phyloP scores from a whole-genome alignment of 2,797 vertebrate genomes.

The Crossoptilon crossoptilon region DNA sequence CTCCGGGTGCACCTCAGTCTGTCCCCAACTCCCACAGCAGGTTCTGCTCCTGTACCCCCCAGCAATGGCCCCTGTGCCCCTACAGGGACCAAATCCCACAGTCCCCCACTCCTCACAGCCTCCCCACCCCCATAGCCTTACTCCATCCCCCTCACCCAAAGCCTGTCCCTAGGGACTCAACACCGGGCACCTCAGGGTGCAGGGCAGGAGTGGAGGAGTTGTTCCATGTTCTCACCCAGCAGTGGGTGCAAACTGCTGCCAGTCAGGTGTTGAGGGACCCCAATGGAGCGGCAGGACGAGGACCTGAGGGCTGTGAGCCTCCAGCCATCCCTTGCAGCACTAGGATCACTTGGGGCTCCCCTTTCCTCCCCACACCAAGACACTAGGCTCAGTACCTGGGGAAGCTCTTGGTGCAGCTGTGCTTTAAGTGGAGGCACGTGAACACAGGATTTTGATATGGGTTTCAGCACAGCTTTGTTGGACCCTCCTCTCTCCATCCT shows the following conservation, averaged over 20 bases:
- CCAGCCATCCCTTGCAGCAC: not conserved
- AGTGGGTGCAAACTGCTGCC: not conserved
- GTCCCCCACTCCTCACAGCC: not conserved
- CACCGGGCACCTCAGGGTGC: not conserved
- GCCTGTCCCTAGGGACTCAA: not conserved
- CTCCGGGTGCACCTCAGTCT: not conserved
- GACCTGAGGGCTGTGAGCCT: not conserved
- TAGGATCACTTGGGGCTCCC: not conserved
- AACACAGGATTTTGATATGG: rapidly evolving
- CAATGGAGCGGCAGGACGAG: not conserved
- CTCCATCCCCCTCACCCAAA: not conserved
- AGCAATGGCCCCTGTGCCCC: rapidly evolving
- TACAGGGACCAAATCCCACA: not conserved
- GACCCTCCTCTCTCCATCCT: not conserved
- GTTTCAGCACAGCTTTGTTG: rapidly evolving
- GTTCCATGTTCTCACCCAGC: not conserved
- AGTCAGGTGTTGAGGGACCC: rapidly evolving
- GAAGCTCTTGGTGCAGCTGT: rapidly evolving
- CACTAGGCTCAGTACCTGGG: not conserved
- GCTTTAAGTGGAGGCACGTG: not conserved
- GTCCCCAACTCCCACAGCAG: not conserved
- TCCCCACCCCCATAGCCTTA: rapidly evolving
- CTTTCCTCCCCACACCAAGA: not conserved
- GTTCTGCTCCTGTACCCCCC: not conserved
- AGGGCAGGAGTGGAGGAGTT: not conserved